Percentiles rank a stretch among this genome's conserved stretches.
Conservation (phyloP, 1,140 invertebrate species). For the Neomicropteryx cornuta region DNA sequence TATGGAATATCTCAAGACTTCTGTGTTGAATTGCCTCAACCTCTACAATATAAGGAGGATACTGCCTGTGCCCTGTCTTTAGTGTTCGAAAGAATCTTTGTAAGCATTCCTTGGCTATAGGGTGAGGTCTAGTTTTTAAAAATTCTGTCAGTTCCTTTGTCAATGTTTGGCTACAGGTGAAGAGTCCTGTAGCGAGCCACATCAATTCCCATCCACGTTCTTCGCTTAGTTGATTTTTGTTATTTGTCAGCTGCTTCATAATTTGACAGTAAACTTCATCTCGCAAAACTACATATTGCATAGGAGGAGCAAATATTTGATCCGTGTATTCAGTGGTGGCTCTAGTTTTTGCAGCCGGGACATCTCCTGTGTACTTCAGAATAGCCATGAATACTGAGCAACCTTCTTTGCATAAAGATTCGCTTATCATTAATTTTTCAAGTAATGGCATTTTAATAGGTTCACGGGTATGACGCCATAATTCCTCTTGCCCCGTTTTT, state of each 20-base stretch:
- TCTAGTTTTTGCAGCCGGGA: constrained; percentile 62
- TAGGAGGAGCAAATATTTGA: constrained; percentile 72
- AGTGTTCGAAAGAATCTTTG: constrained; percentile 72
- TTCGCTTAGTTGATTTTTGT: constrained; percentile 70
- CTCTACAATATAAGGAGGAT: constrained; percentile 86
- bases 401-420: constrained; percentile 64
- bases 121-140: constrained; percentile 65
- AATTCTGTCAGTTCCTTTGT: constrained; percentile 56
- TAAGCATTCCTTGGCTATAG: constrained; percentile 70
- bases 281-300: constrained; percentile 66
- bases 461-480: constrained; percentile 77
- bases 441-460: constrained; percentile 79
- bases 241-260: constrained; percentile 88
- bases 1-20: constrained; percentile 90
- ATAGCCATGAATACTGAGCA: constrained; percentile 66
- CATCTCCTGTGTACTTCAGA: constrained; percentile 93
- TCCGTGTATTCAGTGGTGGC: constrained; percentile 72
- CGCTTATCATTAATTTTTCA: constrained; percentile 65
- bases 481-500: constrained; percentile 45
- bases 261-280: constrained; percentile 93
- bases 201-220: constrained; percentile 89
- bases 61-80: constrained; percentile 69
- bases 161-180: constrained; percentile 54
- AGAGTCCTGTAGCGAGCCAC: constrained; percentile 82
- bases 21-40: constrained; percentile 91